A percentile compares a stretch with the other conserved stretches of the same genome.
These are phyloP conservation scores for Zoroaster sp. DNA, from an alignment of 53 echinoderm and acorn worm species.

Conservation along the genomic window DNA sequence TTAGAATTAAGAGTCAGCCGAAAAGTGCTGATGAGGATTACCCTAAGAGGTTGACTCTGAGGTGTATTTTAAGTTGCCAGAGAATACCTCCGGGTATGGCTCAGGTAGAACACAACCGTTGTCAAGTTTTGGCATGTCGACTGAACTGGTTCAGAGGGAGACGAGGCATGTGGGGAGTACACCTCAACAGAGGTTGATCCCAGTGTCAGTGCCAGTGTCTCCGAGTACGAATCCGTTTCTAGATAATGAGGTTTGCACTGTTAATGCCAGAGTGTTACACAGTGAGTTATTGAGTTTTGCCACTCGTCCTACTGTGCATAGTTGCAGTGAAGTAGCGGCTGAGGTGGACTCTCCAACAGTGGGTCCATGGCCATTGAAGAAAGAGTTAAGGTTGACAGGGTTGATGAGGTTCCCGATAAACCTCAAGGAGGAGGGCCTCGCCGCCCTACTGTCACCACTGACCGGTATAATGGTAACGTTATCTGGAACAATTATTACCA, in stretches of 20 bases:
- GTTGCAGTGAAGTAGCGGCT: background rate
- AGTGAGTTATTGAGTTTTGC: background rate
- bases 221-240: background rate
- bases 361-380: too few relatives aligned
- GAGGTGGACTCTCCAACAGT: too few relatives aligned
- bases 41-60: too few relatives aligned
- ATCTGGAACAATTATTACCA: slow-evolving; percentile 6
- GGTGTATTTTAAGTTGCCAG: too few relatives aligned
- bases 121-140: background rate
- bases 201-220: background rate
- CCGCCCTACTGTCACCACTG: background rate
- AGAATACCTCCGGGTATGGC: background rate
- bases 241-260: too few relatives aligned
- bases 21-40: too few relatives aligned
- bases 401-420: background rate
- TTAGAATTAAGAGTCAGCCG: too few relatives aligned
- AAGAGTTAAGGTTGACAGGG: background rate
- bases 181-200: too few relatives aligned
- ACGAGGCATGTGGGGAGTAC: too few relatives aligned
- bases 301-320: background rate
- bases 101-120: background rate
- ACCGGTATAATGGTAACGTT: slow-evolving; percentile 16
- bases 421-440: background rate
- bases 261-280: background rate
- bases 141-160: too few relatives aligned